A percentile compares a stretch with the other conserved stretches of the same genome.
Evolutionary conservation across 2,113 vertebrate genomes (phyloP).

Genomic region (Etia nguti): DNA sequence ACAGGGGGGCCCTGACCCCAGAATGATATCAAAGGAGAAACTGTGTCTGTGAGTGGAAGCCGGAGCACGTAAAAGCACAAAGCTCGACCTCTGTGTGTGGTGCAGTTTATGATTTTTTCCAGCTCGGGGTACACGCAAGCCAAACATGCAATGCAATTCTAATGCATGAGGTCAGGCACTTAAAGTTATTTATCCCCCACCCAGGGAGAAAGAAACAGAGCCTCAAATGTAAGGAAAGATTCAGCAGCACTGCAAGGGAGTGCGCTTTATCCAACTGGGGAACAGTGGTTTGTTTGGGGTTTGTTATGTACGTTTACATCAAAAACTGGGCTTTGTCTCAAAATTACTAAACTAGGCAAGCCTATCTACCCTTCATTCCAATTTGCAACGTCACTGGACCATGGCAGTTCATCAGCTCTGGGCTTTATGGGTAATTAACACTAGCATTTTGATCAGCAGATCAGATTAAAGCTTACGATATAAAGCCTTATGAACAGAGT

Average conservation of each 20-base stretch:
- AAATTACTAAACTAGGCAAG: not conserved
- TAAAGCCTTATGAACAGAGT: not conserved
- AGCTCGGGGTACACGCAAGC: not conserved
- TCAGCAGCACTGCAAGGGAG: not conserved
- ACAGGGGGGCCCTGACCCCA: conserved; percentile 33
- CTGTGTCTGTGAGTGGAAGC: conserved; percentile 10
- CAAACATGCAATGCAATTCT: not conserved
- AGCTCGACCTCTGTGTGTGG: conserved; percentile 21
- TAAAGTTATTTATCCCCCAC: not conserved
- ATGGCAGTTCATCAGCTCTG: not conserved
- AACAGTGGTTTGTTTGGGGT: not conserved
- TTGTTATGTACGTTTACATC: not conserved
- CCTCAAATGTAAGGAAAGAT: not conserved
- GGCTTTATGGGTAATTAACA: not conserved
- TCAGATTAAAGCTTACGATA: not conserved
- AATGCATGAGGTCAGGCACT: not conserved
- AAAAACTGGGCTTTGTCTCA: not conserved
- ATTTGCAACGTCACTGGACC: not conserved
- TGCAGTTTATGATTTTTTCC: conserved; percentile 25
- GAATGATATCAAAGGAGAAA: conserved; percentile 43
- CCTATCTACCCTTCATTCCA: not conserved
- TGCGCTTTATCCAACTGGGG: not conserved
- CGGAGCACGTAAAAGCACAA: conserved; percentile 26
- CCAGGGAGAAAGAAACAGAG: not conserved
- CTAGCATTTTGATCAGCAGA: not conserved